These are phyloP conservation scores for Saccostrea echinata DNA, from an alignment of 1,140 invertebrate species.

Conservation along the genomic window DNA sequence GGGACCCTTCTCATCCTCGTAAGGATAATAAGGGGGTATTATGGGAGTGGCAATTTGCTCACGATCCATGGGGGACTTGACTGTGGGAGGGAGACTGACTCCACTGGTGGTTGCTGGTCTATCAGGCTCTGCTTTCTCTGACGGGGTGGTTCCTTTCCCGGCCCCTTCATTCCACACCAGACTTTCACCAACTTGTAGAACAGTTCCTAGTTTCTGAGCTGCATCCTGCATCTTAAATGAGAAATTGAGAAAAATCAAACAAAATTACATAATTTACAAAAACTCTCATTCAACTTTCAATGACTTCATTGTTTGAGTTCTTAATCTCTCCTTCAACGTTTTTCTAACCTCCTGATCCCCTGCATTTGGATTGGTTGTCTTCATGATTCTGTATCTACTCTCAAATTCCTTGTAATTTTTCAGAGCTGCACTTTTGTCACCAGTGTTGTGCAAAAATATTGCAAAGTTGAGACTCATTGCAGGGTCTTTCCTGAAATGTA, in stretches of 20 bases:
- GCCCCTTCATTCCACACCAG: conserved; percentile 68
- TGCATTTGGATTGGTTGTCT: conserved; percentile 61
- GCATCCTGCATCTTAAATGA: conserved; percentile 73
- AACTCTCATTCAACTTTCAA: not conserved
- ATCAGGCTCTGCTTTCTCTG: not conserved
- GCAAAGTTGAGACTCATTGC: conserved; percentile 85
- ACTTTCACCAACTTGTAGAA: conserved; percentile 76
- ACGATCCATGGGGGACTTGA: not conserved
- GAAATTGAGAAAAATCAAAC: not conserved
- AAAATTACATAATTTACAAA: not conserved
- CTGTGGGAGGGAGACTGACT: conserved; percentile 24
- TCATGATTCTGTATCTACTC: conserved; percentile 70
- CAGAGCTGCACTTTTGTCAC: conserved; percentile 79
- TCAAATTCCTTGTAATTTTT: conserved; percentile 80
- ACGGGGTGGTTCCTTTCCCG: conserved; percentile 61
- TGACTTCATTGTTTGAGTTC: not conserved
- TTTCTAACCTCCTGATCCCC: conserved; percentile 74
- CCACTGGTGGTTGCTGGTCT: conserved; percentile 28
- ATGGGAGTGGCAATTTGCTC: conserved; percentile 52
- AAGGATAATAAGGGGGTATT: conserved; percentile 56
- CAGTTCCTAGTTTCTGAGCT: conserved; percentile 73
- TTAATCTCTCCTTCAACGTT: not conserved
- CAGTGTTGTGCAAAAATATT: conserved; percentile 82
- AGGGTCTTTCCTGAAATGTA: conserved; percentile 82
- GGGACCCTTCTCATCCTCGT: conserved; percentile 47